Base-by-base conservation (phyloP, 2,888 invertebrate genomes). In the Anthrax anthrax region DNA sequence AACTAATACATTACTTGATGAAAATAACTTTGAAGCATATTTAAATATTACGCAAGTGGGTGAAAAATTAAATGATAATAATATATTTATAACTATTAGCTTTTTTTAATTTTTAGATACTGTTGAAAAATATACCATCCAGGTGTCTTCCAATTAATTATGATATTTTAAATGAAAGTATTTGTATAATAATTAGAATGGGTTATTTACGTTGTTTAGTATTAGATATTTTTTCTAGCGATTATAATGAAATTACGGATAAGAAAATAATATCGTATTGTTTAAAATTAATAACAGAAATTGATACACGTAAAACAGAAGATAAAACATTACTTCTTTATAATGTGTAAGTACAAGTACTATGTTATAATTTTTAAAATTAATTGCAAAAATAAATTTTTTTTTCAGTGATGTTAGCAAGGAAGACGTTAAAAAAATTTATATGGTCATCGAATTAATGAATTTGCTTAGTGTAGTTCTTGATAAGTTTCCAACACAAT, bases 321-420 rank as follows among this genome's bases (percentile, higher is more conserved):
- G 58, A 66, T 52, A 67, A 68, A 48, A 58, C 65, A 16, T 54
- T 63, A 43, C 62, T 73, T 56, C 63, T 72, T 16, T 70, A 68
- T 46, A 73, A 74, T 37, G 58, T 53, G 70, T 70, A 66, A 58
- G 73, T 72, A 47, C 53, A 62, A 45, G 9, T 32, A 39, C 34
- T 4, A 18, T n/a, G 1, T 14, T n/a, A n/a, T 43, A 36, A 3
- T 42, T 41, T 38, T 19, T 37, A 32, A 32, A 27, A 9, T 12
- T 29, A 29, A n/a, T n/a, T n/a, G n/a, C n/a, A n/a, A n/a, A n/a
- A n/a, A n/a, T n/a, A n/a, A n/a, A n/a, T 32, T 34, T 18, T 23
- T 16, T 38, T 44, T 52, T 43, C 17, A 67, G 65, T 1, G 60
- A 64, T 42, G 49, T 66, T 9, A 40, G 52, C 2, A 55, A 55